Evolutionary conservation across 1,140 invertebrate species (phyloP).

Genomic region (Adelges cooleyi): DNA sequence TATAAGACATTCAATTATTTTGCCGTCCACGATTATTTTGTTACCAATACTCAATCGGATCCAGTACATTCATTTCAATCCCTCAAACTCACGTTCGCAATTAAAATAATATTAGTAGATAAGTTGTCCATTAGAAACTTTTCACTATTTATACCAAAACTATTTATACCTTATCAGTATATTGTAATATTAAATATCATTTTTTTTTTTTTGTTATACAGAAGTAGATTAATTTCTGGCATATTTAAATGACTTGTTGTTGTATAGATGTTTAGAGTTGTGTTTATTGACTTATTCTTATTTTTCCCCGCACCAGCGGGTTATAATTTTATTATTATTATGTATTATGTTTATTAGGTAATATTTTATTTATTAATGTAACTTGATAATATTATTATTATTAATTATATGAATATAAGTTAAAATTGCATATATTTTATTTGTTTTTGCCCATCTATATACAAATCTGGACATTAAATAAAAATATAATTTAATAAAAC

Average conservation of each 20-base stretch:
- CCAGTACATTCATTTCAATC: background rate
- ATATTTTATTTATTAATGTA: conserved; percentile 26
- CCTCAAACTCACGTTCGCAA: background rate
- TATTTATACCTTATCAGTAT: background rate
- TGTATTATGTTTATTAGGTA: conserved; percentile 17
- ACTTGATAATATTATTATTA: too few species aligned
- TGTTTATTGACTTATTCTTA: conserved; percentile 5
- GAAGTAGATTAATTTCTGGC: conserved; percentile 23
- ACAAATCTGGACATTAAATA: too few species aligned
- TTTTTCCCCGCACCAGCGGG: background rate
- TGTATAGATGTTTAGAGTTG: conserved; percentile 27
- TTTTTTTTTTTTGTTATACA: conserved; percentile 13
- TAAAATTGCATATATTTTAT: too few species aligned
- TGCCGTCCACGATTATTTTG: conserved; percentile 25
- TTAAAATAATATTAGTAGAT: background rate
- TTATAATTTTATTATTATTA: conserved; percentile 20
- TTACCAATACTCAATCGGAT: background rate
- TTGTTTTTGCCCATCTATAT: too few species aligned
- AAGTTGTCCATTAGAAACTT: background rate
- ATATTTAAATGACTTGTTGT: conserved; percentile 24
- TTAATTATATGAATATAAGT: conserved; percentile 11
- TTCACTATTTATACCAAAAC: background rate
- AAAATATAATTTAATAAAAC: too few species aligned
- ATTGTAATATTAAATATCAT: background rate
- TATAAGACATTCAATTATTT: conserved; percentile 17